Percentiles rank a stretch among this genome's conserved stretches.
These are phyloP conservation scores for Orcinus orca DNA, from an alignment of 2,113 vertebrate species.

Conservation along the genomic window DNA sequence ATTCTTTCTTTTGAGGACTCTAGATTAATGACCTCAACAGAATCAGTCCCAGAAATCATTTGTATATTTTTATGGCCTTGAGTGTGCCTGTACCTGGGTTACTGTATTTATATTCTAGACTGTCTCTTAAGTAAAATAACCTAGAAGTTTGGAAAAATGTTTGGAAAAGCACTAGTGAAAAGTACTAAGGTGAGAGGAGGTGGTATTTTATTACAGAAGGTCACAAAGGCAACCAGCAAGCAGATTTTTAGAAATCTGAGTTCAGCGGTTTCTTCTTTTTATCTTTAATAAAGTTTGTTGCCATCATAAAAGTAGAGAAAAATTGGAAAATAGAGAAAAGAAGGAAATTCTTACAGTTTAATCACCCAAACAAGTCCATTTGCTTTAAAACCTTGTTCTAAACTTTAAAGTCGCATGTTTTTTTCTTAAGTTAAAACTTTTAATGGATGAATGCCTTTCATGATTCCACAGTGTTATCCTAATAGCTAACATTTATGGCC, in stretches of 20 bases:
- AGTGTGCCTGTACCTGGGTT: background rate
- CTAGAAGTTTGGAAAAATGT: constrained; percentile 27
- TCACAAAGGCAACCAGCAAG: background rate
- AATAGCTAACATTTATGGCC: background rate
- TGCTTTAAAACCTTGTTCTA: constrained; percentile 10
- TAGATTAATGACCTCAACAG: constrained; percentile 5
- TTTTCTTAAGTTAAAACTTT: constrained; percentile 19
- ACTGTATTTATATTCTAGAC: background rate
- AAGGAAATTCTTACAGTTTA: constrained; percentile 16
- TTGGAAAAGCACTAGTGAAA: constrained; percentile 46
- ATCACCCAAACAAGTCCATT: background rate
- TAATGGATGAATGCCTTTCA: background rate
- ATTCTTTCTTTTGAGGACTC: constrained; percentile 18
- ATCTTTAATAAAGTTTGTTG: constrained; percentile 40
- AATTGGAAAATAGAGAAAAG: constrained; percentile 4
- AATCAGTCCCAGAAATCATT: background rate
- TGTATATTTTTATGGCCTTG: background rate
- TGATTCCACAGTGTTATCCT: background rate
- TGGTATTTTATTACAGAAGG: constrained; percentile 24
- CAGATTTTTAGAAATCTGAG: constrained; percentile 8
- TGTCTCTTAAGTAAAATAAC: background rate
- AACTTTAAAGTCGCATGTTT: constrained; percentile 1
- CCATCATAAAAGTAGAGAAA: constrained; percentile 20
- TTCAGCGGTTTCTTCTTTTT: background rate
- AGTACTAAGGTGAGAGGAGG: background rate